A percentile compares a stretch with the other conserved stretches of the same genome.
These are phyloP conservation scores for Parauchenoglanis ngamensis DNA, from an alignment of 2,797 vertebrate species.

Conservation along the genomic window DNA sequence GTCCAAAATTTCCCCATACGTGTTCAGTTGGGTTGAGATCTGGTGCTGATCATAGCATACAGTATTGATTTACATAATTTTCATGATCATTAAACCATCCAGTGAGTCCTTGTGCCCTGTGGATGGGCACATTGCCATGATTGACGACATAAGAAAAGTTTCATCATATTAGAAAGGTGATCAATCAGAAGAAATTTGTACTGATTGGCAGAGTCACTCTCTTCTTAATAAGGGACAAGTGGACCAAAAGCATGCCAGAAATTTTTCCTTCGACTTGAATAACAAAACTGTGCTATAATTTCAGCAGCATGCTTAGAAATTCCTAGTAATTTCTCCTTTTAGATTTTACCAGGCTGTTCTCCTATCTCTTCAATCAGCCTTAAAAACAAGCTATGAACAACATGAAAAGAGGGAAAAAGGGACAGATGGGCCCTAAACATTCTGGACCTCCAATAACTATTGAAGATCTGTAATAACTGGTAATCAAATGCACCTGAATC, in stretches of 20 bases:
- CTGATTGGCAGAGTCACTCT: background rate
- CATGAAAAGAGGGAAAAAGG: slow-evolving; percentile 38
- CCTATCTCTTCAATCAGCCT: slow-evolving; percentile 32
- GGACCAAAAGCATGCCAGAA: background rate
- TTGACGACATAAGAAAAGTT: background rate
- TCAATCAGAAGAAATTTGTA: background rate
- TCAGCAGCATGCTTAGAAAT: slow-evolving; percentile 4
- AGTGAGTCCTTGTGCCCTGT: background rate
- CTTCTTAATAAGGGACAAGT: background rate
- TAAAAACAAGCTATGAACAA: slow-evolving; percentile 23
- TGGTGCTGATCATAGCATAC: background rate
- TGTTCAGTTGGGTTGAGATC: background rate
- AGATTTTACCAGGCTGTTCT: background rate
- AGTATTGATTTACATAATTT: background rate
- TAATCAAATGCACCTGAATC: slow-evolving; percentile 71
- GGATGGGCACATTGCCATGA: background rate
- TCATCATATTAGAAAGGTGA: background rate
- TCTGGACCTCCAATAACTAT: slow-evolving; percentile 55
- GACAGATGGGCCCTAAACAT: slow-evolving; percentile 33
- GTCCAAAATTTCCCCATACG: background rate
- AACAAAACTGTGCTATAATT: background rate
- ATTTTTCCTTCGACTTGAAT: background rate
- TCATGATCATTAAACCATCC: background rate
- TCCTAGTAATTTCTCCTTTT: background rate
- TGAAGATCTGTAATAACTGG: slow-evolving; percentile 59